Base-by-base conservation (phyloP, 2,113 vertebrate genomes). In the Odobenus rosmarus region DNA sequence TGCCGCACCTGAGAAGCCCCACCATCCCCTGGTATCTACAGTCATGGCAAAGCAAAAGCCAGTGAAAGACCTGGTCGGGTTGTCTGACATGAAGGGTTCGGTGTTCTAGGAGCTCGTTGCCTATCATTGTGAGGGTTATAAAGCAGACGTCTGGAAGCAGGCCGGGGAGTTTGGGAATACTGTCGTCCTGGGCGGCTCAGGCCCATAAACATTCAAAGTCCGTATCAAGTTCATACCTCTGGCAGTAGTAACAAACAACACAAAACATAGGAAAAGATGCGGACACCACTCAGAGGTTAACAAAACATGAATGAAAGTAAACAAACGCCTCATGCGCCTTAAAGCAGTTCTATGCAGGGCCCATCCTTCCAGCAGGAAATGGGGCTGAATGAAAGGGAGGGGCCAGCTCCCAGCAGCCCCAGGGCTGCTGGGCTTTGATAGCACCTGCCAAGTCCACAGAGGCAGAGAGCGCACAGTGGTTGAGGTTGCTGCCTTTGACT, bases 151-250 rank as follows among this genome's bases (percentile, higher is more conserved):
- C 81, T 98, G 96, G 94, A 96, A 93, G 59, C 90, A 90, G 42
- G 93, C 90, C 92, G 96, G 81, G 39, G 49, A 69, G 69, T 84
- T 96, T 88, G 90, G 90, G 85, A 95, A 71, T 36, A 61, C 55
- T 89, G 36, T n/a, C 51, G 81, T 62, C 85, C 62, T 90, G 33
- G 95, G 79, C 5, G 2, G 39, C 82, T 94, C 21, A 36, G 76
- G 53, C 76, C 81, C 79, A 94, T 97, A 98, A 98, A 96, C 61
- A 55, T 88, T 92, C 84, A 97, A 96, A 98, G 88, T 92, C 76
- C 71, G 33, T 80, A 97, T 96, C 49, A 88, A 96, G 84, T 95
- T 96, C 93, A 62, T 95, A 83, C 88, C 72, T 95, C n/a, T 13
- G 24, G 72, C 5, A 18, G 59, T 42, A 59, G 95, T 69, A 95